Evolutionary conservation across 2,797 vertebrate genomes (phyloP).

Genomic region (Phoebastria nigripes): DNA sequence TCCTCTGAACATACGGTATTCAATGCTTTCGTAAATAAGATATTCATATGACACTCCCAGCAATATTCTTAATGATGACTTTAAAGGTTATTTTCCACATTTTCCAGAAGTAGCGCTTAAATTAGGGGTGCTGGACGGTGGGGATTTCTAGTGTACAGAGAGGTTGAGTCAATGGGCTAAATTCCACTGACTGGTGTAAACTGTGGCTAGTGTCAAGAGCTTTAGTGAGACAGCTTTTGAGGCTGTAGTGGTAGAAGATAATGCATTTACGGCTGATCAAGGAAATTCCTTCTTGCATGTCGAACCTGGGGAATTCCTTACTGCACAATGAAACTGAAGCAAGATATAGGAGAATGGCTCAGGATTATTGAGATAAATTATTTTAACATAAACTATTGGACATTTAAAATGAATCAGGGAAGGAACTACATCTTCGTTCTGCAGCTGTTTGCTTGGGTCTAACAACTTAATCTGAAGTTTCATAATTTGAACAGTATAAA

Average conservation of each 20-base stretch:
- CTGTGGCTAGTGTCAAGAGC: not conserved
- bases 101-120: not conserved
- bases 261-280: not conserved
- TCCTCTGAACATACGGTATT: not conserved
- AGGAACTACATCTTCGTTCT: not conserved
- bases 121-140: not conserved
- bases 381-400: not conserved
- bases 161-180: not conserved
- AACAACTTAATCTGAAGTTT: not conserved
- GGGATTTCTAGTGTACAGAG: not conserved
- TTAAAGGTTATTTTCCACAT: not conserved
- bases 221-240: not conserved
- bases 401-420: not conserved
- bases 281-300: not conserved
- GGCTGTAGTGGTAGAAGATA: not conserved
- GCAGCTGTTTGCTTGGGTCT: not conserved
- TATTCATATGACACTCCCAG: slow-evolving; percentile 42
- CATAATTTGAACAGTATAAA: not conserved
- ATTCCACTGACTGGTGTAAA: slow-evolving; percentile 4
- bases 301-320: not conserved
- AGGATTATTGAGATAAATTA: not conserved
- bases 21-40: slow-evolving; percentile 39
- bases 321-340: not conserved
- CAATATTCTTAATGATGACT: not conserved
- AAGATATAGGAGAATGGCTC: not conserved